Evolutionary conservation across 2,113 vertebrate genomes (phyloP), one percentile per base, ranked within the genome.

Genomic region (Leptobrachium ailaonicum): DNA sequence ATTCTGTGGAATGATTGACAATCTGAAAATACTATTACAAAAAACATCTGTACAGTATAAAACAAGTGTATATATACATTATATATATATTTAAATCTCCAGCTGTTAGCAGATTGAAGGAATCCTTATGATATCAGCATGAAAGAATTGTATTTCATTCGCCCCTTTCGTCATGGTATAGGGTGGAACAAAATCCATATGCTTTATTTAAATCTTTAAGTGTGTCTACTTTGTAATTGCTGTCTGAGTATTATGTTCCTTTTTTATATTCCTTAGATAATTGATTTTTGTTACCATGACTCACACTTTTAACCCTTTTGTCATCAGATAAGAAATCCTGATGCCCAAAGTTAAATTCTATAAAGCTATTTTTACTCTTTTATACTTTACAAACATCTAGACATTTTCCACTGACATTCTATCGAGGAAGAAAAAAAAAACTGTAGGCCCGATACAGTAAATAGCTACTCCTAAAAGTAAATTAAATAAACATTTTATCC

Each of bases 201-300:
- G 79, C 71, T 53, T 68, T 74, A 81, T 68, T 50, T 75, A 69
- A 75, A 81, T 75, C 64, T 75, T 75, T 53, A 69, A 73, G 78
- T 81, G 79, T 81, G 72, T 81, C 71, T 78, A 75, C 71, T 81
- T 69, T 81, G 64, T 62, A 81, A 81, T 69, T 75, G 79, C 66
- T 45, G 42, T 74, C 78, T 74, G 64, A 81, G 79, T 74, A 75
- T 81, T 81, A 62, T 11, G 66, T 81, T 81, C 14, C 69, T 41
- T 60, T 42, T 75, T 75, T 75, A 81, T 81, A 69, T 71, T 47
- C 62, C 79, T 69, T 81, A 20, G 50, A 73, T 75, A 81, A 81
- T 81, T 75, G 79, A 75, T 81, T 81, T 74, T 41, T 75, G n/a
- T 69, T 43, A 75, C 66, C 2, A 4, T 67, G 32, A 60, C 56